Base-by-base conservation (phyloP, 2,888 invertebrate species). In the Drosophila atroscutellata region DNA sequence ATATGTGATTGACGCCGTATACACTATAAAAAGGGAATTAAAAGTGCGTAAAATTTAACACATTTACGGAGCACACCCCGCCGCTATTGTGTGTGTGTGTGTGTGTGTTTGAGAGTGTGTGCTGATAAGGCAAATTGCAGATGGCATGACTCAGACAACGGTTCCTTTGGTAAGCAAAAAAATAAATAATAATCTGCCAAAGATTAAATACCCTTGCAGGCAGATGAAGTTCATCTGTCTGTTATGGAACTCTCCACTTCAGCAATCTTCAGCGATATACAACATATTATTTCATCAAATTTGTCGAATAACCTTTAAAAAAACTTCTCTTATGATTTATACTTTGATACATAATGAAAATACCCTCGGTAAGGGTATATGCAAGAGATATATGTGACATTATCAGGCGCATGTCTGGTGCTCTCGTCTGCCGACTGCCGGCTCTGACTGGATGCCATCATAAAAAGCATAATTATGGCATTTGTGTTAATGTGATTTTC, bases 401-500 rank as follows among this genome's bases (percentile, higher is more conserved):
- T 62, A 73, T 74, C 59, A 32, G 50, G 61, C 60, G 50, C 54
- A 42, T 64, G 60, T 69, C 65, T 69, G 59, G 57, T 37, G 30
- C 45, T 56, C 55, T 24, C 52, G 8, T 55, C 49, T 49, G 45
- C 34, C 15, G 20, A 37, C 63, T 26, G 61, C 47, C 61, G 24
- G 11, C 30, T 26, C 37, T 60, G 72, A 69, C 70, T 73, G 74
- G 68, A 50, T 80, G 77, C 52, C 83, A 77, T 87, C 81, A 86
- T 86, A 86, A 87, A 88, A 86, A 85, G 88, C 80, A 83, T 91
- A 90, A 91, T 90, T 90, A 90, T 86, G 81, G 91, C 89, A 88
- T 91, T 83, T 89, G 84, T 87, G 90, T 87, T 91, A 91, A 91
- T 91, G 91, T 91, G 91, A 91, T 89, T 89, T 81, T 85, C 80